Base-by-base conservation (phyloP, 2,888 invertebrate species). In the Rhodophaea formosa region DNA sequence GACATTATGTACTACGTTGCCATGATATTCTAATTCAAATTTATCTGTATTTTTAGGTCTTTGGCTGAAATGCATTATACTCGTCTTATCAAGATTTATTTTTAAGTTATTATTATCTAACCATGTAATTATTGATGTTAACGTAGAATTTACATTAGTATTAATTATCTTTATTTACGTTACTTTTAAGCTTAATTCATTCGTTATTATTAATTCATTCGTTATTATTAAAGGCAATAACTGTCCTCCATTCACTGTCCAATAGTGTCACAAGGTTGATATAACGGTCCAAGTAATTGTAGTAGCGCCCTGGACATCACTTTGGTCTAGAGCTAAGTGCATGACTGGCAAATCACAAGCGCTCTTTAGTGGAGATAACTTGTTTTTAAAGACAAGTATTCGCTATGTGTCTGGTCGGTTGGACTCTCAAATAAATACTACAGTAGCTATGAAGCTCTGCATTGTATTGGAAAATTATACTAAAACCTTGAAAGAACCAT, bases 261-360 rank as follows among this genome's bases (percentile, higher is more conserved):
- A 44, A 44, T 44, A 43, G 44, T 44, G 44, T 15, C 44, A 44
- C 44, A 16, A 44, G 44, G 44, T 44, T 44, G 44, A 8, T 35
- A 35, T 35, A 35, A 35, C 35, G 35, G 35, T 35, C 35, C 12
- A 10, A 10, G 10, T 35, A 35, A 23, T 23, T 23, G 23, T 23
- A 23, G 23, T 23, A 23, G 23, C 23, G 44, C 16, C 44, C 14
- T 15, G 44, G 3, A 15, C 23, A 44, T 44, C 44, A 44, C 23
- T 23, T 44, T 44, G 16, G 35, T 35, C 35, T 35, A 23, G 23
- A 53, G 29, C 53, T 51, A 62, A 82, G 79, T 72, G 77, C 69
- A 62, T 80, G 80, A 82, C 79, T 73, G 61, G 80, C 77, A 61
- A 68, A 61, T 70, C 65, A 67, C 59, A 74, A 82, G 79, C 60